phyloP scores from a whole-genome alignment of 2,113 vertebrate genomes.

The Cyanoramphus novaezelandiae region DNA sequence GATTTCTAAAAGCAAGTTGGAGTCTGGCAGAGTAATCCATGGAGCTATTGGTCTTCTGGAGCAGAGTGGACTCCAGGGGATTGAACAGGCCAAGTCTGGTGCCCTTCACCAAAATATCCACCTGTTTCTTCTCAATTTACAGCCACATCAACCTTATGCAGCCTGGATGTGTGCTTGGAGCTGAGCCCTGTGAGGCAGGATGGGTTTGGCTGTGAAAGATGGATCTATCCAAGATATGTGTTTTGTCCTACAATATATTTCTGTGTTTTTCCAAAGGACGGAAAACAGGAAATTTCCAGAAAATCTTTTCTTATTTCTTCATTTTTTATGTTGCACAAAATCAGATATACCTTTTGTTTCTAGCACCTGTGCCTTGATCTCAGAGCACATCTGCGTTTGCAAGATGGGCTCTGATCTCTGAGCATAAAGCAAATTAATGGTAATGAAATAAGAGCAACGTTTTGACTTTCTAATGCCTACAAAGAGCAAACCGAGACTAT shows the following conservation, averaged over 20 bases:
- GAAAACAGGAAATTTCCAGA: background rate
- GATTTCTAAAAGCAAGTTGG: background rate
- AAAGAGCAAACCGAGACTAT: background rate
- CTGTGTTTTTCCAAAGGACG: background rate
- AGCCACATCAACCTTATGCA: fast-evolving
- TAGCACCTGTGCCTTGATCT: background rate
- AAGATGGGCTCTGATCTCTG: background rate
- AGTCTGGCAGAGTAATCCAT: background rate
- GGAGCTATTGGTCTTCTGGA: background rate
- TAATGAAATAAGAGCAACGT: background rate
- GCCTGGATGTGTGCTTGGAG: background rate
- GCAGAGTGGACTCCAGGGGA: background rate
- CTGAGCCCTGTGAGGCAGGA: background rate
- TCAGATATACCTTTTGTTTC: background rate
- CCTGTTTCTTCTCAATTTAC: background rate
- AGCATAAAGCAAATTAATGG: background rate
- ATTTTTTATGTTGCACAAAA: fast-evolving
- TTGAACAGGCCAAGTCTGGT: background rate
- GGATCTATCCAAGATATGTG: background rate
- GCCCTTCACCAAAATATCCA: background rate
- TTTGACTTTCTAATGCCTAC: background rate
- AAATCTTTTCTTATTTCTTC: background rate
- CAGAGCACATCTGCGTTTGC: fast-evolving
- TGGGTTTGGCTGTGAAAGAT: background rate
- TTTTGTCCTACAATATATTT: background rate